Evolutionary conservation across 2,113 vertebrate genomes (phyloP).

Genomic region (Antechinus flavipes): DNA sequence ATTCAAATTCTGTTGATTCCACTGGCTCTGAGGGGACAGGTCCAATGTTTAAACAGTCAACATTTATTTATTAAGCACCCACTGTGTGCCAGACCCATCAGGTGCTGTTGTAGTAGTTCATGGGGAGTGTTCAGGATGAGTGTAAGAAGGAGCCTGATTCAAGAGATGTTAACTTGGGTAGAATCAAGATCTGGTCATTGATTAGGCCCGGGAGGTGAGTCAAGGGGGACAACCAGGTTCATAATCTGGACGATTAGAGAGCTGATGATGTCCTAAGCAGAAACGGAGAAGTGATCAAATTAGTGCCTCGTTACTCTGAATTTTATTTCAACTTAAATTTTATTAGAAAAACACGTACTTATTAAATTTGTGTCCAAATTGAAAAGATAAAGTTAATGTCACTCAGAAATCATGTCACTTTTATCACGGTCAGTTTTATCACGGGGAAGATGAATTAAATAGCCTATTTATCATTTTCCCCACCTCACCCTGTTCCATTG

Average conservation of each 20-base stretch:
- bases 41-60: neutral
- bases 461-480: neutral
- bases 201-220: no score
- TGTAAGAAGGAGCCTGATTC: no score
- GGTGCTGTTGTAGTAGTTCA: no score
- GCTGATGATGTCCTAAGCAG: no score
- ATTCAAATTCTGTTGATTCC: neutral
- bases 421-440: neutral
- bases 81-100: neutral
- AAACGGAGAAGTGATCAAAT: constrained; percentile 1
- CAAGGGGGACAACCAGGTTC: no score
- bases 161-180: no score
- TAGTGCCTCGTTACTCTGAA: constrained; percentile 58
- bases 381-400: constrained; percentile 39
- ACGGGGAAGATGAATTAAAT: neutral
- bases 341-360: constrained; percentile 78
- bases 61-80: neutral
- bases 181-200: no score
- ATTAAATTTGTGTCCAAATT: constrained; percentile 67
- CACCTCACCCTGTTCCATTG: no score
- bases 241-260: no score
- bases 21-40: neutral
- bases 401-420: constrained; percentile 35
- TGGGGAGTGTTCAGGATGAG: no score
- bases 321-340: constrained; percentile 81